These are phyloP conservation scores for Mionectes macconnelli DNA, from an alignment of 2,113 vertebrate genomes.

Conservation along the genomic window DNA sequence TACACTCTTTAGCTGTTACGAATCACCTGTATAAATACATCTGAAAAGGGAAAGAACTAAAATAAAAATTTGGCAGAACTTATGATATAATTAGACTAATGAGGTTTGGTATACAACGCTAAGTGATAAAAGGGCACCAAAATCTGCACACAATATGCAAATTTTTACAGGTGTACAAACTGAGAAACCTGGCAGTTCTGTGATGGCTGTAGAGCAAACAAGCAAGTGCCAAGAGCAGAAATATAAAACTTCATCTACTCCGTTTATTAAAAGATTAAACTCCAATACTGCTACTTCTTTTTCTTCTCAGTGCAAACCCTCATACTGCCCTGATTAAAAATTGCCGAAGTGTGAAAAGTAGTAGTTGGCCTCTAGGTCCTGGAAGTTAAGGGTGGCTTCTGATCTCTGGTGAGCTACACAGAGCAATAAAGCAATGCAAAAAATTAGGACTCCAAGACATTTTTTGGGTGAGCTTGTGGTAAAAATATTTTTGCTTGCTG, in stretches of 20 bases:
- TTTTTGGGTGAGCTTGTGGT: background rate
- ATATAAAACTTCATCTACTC: background rate
- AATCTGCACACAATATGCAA: background rate
- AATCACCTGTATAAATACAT: background rate
- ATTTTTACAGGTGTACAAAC: background rate
- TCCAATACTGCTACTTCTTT: background rate
- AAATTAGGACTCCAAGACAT: background rate
- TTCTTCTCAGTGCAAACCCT: background rate
- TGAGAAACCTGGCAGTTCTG: background rate
- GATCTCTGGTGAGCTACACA: background rate
- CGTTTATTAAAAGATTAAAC: background rate
- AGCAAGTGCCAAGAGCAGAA: background rate
- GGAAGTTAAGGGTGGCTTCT: background rate
- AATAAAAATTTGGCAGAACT: background rate
- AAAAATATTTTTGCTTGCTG: background rate
- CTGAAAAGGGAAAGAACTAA: background rate
- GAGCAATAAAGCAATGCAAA: background rate
- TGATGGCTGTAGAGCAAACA: background rate
- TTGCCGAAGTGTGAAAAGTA: background rate
- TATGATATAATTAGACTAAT: background rate
- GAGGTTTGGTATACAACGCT: background rate
- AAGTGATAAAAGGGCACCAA: background rate
- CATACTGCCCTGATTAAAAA: background rate
- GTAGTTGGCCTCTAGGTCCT: background rate
- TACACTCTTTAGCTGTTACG: background rate